Evolutionary conservation across 2,888 invertebrate species (phyloP), one percentile per base, ranked within the genome.

Genomic region (Tiliacea aurago): DNA sequence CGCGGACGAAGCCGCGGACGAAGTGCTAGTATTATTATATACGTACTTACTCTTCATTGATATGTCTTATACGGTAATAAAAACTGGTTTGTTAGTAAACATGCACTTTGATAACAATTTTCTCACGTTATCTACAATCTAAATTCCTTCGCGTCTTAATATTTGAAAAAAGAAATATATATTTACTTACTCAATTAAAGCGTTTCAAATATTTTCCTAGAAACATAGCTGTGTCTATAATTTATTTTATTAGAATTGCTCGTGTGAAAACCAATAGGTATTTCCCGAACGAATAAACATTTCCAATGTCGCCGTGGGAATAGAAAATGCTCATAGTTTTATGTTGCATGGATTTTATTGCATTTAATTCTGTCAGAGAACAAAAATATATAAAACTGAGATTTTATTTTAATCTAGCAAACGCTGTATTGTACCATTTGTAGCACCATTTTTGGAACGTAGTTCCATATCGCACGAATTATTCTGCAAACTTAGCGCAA

Each of bases 241-340:
- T 51, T 66, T 41, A 1, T 56, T 73, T 78, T 43, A 62, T 53
- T 56, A 10, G 28, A 45, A 66, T 33, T 15, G 61, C 2, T 51
- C 41, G 49, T 41, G 55, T 51, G 55, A 41, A 51, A 80, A 51
- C 37, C 28, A 61, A 62, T 51, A 11, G 33, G 37, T 13, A 56
- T 73, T 73, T 77, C 73, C 55, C 49, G 49, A 45, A 23, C 28
- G 37, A 41, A 72, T 55, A 72, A 67, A 43, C 33, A 47, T 65
- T 73, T 55, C 33, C 51, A 53, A 55, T 51, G 58, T n/a, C 43
- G 18, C 53, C 33, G 43, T 23, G 68, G 59, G 53, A 59, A 75
- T 68, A 59, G 10, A 61, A 23, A 45, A 66, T 65, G 15, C 0
- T 69, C 41, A 70, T 61, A 23, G 68, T 78, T 72, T 76, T 69